These are phyloP conservation scores for Sebastes melanostomus DNA, from an alignment of 2,797 vertebrate genomes.

Conservation along the genomic window DNA sequence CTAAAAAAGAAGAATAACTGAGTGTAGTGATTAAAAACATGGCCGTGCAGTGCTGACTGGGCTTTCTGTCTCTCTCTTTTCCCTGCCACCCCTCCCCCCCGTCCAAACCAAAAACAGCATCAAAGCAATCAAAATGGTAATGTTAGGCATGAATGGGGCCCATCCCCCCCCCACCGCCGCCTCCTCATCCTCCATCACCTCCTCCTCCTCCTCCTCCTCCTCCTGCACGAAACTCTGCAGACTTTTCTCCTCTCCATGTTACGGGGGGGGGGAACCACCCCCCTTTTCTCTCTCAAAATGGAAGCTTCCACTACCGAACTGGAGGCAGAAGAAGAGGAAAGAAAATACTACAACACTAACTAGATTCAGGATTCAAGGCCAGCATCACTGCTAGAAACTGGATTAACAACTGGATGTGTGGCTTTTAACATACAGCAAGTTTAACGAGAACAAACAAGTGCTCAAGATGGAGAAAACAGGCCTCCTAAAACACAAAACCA, in stretches of 20 bases:
- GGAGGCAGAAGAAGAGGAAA: conserved; percentile 48
- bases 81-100: conserved; percentile 84
- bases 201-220: conserved; percentile 24
- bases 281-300: conserved; percentile 91
- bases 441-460: neutral
- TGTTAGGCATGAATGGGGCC: conserved; percentile 94
- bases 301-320: conserved; percentile 96
- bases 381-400: neutral
- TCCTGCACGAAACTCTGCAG: conserved; percentile 90
- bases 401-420: neutral
- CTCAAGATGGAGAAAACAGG: neutral
- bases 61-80: conserved; percentile 79
- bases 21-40: conserved; percentile 85
- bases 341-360: conserved; percentile 50
- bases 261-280: conserved; percentile 81
- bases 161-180: conserved; percentile 78
- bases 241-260: conserved; percentile 92
- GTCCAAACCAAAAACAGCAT: conserved; percentile 94
- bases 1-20: conserved; percentile 57
- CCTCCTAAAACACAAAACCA: neutral
- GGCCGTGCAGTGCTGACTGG: conserved; percentile 87
- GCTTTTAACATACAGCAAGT: neutral
- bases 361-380: neutral
- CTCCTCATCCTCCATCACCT: conserved; percentile 40
- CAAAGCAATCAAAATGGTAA: conserved; percentile 99